Evolutionary conservation across 1,140 invertebrate genomes (phyloP).

Genomic region (Doryteuthis pealeii): DNA sequence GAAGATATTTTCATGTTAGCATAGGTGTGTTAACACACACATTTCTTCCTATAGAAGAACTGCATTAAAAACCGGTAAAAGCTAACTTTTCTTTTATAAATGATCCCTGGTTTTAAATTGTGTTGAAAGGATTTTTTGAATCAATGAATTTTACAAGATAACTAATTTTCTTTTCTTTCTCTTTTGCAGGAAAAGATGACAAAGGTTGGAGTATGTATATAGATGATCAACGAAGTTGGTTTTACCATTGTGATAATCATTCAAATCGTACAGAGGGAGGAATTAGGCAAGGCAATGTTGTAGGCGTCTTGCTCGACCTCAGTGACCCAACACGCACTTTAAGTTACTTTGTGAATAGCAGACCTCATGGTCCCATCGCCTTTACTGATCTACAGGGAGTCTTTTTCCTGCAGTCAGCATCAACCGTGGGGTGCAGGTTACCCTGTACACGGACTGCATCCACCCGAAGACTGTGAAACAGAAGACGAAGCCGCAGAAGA

Average conservation of each 20-base stretch:
- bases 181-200: constrained; percentile 87
- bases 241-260: constrained; percentile 91
- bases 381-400: constrained; percentile 65
- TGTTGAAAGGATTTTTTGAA: no score
- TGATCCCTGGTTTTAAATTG: no score
- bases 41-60: no score
- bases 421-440: constrained; percentile 91
- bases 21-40: no score
- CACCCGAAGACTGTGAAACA: constrained; percentile 63
- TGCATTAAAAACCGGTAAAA: no score
- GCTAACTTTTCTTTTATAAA: no score
- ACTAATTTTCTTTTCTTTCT: background rate
- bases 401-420: constrained; percentile 97
- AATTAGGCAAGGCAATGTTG: constrained; percentile 78
- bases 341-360: constrained; percentile 92
- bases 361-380: constrained; percentile 68
- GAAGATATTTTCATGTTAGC: no score
- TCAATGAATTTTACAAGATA: no score
- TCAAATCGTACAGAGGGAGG: constrained; percentile 87
- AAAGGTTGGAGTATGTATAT: constrained; percentile 99
- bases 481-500: no score
- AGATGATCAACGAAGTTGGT: constrained; percentile 88
- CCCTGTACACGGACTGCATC: constrained; percentile 87
- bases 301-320: constrained; percentile 88
- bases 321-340: constrained; percentile 75